Percentiles rank a stretch among this genome's conserved stretches.
These are phyloP conservation scores for Matsumyia berberina DNA, from an alignment of 2,888 invertebrate species.

Conservation along the genomic window DNA sequence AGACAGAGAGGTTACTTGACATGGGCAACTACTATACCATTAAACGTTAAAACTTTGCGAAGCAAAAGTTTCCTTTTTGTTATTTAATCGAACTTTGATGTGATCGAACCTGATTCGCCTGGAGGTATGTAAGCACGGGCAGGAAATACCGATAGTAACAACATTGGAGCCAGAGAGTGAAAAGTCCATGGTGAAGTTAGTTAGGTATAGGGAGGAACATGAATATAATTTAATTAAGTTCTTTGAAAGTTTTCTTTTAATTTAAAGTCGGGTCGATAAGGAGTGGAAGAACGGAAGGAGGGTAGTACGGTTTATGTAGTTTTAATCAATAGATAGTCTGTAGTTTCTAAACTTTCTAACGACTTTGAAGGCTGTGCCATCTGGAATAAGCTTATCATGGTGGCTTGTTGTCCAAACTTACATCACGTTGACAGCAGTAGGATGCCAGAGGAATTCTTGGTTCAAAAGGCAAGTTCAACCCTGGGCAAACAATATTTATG, in stretches of 20 bases:
- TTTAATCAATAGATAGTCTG: no score
- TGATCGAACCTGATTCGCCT: constrained; percentile 60
- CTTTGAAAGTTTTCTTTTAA: constrained; percentile 69
- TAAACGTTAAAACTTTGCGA: constrained; percentile 43
- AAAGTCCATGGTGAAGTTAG: constrained; percentile 57
- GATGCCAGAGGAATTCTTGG: no score
- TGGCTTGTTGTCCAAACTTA: no score
- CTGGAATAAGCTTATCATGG: no score
- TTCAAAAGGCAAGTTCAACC: no score
- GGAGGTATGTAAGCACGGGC: constrained; percentile 12
- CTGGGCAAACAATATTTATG: no score
- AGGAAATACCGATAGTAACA: constrained; percentile 19
- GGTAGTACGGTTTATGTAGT: no score
- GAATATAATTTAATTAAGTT: constrained; percentile 68
- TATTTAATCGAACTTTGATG: constrained; percentile 70
- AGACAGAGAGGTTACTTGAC: constrained; percentile 11
- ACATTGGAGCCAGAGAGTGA: neutral
- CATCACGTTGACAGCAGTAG: no score
- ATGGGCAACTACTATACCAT: constrained; percentile 34
- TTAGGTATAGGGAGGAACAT: constrained; percentile 20
- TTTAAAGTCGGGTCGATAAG: constrained; percentile 42
- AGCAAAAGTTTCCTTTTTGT: constrained; percentile 61
- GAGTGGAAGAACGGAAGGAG: no score
- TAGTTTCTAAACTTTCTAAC: no score
- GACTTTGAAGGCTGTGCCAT: no score